Base-by-base conservation (phyloP, 1,140 invertebrate genomes). In the Cherax quadricarinatus region DNA sequence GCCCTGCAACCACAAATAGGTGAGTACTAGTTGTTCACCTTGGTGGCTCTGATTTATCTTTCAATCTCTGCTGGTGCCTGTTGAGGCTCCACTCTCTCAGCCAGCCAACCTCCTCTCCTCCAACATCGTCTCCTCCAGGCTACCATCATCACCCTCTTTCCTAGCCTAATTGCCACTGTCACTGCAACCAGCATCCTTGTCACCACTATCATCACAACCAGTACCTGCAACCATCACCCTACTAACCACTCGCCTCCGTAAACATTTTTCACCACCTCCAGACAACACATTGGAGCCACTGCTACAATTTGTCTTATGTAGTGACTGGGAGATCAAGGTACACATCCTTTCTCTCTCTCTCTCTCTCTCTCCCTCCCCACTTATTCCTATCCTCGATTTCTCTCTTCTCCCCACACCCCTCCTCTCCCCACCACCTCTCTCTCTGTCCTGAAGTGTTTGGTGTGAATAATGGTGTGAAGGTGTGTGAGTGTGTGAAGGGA, bases 321-420 rank as follows among this genome's bases (percentile, higher is more conserved):
- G 57, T 30, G 82, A 24, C 82, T 57, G 18, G 53, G 41, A n/a
- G 82, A 84, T 41, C 82, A 70, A 70, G 21, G 80, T 53, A 82
- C 1, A 41, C 30, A 41, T 41, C 2, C 30, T 1, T 41, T 41
- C 30, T 41, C 30, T 41, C 30, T 41, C 30, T 51, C 78, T 51
- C 78, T 80, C 49, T 51, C 49, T 41, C 30, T 41, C 30, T 41
- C 30, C 2, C 30, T 41, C 30, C 30, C 30, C 30, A 41, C 0
- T 2, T 41, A 41, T 2, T 2, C 30, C 30, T 41, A 41, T 41
- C 30, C 30, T 41, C 30, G 2, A 41, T 41, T 41, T 41, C 30
- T 41, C 0, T 41, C 30, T 41, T 53, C 80, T 41, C 30, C 30
- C 30, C 30, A 41, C 30, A 41, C 30, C 30, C 30, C 30, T 41